Conservation (phyloP, 2,888 invertebrate species). For the Allophyes oxyacanthae region DNA sequence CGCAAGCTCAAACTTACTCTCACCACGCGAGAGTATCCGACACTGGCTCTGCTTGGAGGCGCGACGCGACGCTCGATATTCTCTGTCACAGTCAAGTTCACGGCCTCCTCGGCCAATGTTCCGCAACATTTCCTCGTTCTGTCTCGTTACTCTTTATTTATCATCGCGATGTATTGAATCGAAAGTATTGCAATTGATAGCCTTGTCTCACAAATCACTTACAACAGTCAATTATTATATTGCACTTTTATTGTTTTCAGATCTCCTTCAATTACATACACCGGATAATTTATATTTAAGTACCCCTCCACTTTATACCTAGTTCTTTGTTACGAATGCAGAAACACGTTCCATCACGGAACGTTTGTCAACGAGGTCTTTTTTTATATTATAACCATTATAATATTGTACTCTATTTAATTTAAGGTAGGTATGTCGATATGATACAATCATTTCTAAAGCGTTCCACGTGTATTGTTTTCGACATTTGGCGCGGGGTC, state of each 20-base stretch:
- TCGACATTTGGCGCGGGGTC: constrained; percentile 82
- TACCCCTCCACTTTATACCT: constrained; percentile 10
- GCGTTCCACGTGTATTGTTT: constrained; percentile 82
- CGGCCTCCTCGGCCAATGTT: constrained; percentile 69
- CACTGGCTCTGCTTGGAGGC: constrained; percentile 51
- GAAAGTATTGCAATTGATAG: constrained; percentile 50
- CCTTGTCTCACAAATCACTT: constrained; percentile 40
- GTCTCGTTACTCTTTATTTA: constrained; percentile 64
- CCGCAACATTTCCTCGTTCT: constrained; percentile 70
- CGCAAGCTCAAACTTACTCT: constrained; percentile 4
- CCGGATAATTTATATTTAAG: constrained; percentile 9
- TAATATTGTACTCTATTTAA: constrained; percentile 61
- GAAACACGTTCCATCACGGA: constrained; percentile 24
- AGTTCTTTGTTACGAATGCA: constrained; percentile 37
- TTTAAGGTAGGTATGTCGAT: constrained; percentile 60
- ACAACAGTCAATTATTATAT: constrained; percentile 44
- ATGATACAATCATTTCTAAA: constrained; percentile 70
- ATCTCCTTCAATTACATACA: constrained; percentile 36
- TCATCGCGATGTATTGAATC: constrained; percentile 56
- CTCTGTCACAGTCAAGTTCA: constrained; percentile 84
- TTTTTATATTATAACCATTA: constrained; percentile 27
- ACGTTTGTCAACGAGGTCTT: constrained; percentile 22
- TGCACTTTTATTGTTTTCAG: constrained; percentile 46
- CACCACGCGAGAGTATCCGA: constrained; percentile 41
- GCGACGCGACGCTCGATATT: constrained; percentile 69